Evolutionary conservation across 2,888 invertebrate species (phyloP), one percentile per base, ranked within the genome.

Genomic region (Tuta absoluta): DNA sequence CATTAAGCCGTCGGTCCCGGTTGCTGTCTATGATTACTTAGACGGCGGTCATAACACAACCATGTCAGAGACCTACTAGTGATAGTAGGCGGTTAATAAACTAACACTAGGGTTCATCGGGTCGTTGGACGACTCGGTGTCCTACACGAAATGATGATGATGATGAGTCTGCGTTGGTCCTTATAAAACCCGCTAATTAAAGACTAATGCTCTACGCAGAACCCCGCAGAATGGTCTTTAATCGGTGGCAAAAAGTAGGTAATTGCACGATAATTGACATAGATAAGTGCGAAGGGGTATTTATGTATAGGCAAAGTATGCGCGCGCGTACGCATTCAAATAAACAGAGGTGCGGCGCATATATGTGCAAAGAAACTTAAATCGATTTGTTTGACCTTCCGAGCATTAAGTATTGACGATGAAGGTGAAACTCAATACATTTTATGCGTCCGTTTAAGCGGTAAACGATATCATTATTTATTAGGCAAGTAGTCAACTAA

Each of bases 191-290:
- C 60, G 57, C 67, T 64, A 67, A 67, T 65, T 65, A 67, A 63
- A 65, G 61, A 67, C 49, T 62, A 66, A 66, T 66, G 62, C 60
- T 38, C 23, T 64, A 62, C 67, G 63, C 61, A 65, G 65, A 67
- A 58, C 24, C 56, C 56, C 33, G 56, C 56, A 24, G 56, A 33
- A 56, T 56, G 56, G 56, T 33, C 56, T 56, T 56, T 56, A 56
- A 56, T 56, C 56, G 28, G 17, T 3, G 17, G 56, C 56, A 56
- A 56, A 56, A 56, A 56, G 24, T 56, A 56, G 56, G 56, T 56
- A 56, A 56, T 56, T 56, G 56, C 56, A 56, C 28, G 56, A 56
- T 56, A 33, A 56, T 56, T 33, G 56, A 56, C 56, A 56, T 33
- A 56, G 56, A 56, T 33, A 56, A 56, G 56, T 56, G 56, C 56